These are phyloP conservation scores for Melanogrammus aeglefinus DNA, from an alignment of 2,797 vertebrate species.

Conservation along the genomic window DNA sequence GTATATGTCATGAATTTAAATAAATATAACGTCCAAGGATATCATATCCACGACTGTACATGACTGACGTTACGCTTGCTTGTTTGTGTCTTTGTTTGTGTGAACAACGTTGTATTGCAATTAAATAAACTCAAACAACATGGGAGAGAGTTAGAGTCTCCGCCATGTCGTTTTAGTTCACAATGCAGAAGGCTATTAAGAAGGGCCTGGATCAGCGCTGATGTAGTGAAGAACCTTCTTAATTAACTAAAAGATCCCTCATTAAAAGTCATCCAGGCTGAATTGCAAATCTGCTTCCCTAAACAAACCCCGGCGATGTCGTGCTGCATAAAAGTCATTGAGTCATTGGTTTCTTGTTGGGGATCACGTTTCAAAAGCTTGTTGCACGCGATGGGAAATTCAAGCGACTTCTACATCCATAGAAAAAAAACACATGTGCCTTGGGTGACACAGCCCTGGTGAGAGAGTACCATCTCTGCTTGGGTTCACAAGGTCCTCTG, in stretches of 20 bases:
- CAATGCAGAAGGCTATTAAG: not conserved
- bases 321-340: not conserved
- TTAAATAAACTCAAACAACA: not conserved
- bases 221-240: not conserved
- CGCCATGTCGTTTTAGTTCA: too few species aligned
- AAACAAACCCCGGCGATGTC: not conserved
- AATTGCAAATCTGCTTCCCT: not conserved
- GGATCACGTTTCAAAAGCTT: not conserved
- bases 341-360: not conserved
- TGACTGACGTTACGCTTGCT: not conserved
- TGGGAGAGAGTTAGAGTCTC: not conserved
- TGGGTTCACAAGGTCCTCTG: conserved; percentile 7
- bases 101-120: not conserved
- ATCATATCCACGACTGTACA: not conserved
- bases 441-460: not conserved
- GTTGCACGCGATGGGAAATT: not conserved
- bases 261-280: not conserved
- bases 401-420: not conserved
- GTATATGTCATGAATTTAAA: not conserved
- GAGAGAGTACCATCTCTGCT: not conserved
- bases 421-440: not conserved
- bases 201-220: not conserved
- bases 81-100: not conserved
- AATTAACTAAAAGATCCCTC: not conserved
- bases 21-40: not conserved